Conservation (phyloP, 2,797 vertebrate genomes). For the Hemitrygon akajei region DNA sequence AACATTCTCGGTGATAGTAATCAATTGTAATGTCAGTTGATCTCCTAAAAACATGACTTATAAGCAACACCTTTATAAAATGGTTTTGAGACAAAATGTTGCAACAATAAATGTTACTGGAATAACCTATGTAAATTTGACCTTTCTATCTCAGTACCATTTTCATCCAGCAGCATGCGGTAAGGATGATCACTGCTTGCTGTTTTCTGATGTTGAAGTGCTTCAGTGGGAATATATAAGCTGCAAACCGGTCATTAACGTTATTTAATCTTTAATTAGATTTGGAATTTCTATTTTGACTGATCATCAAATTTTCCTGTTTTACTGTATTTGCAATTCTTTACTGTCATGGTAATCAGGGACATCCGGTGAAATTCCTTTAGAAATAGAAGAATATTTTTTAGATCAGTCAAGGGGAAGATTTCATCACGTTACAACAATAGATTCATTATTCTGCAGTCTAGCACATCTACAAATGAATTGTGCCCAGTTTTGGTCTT, state of each 20-base stretch:
- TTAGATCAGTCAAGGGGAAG: background rate
- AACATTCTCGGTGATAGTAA: background rate
- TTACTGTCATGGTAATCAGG: background rate
- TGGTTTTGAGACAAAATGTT: background rate
- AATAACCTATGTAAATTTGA: constrained; percentile 31
- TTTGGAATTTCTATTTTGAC: constrained; percentile 2
- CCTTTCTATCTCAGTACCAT: background rate
- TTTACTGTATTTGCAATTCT: background rate
- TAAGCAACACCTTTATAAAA: background rate
- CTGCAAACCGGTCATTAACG: background rate
- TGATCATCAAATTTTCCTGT: background rate
- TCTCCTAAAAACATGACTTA: background rate
- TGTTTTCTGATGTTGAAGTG: constrained; percentile 3
- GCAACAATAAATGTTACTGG: constrained; percentile 14
- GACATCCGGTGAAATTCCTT: background rate
- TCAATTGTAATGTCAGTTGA: background rate
- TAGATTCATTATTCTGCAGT: background rate
- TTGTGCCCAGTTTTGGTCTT: background rate
- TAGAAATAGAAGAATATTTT: background rate
- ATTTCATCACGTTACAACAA: background rate
- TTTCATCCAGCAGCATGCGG: background rate
- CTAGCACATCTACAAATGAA: background rate
- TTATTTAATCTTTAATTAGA: background rate
- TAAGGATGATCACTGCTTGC: background rate
- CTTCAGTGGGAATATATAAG: background rate